A percentile compares a stretch with the other conserved stretches of the same genome.
phyloP scores from a whole-genome alignment of 2,888 invertebrate species.

The Noctua comes region DNA sequence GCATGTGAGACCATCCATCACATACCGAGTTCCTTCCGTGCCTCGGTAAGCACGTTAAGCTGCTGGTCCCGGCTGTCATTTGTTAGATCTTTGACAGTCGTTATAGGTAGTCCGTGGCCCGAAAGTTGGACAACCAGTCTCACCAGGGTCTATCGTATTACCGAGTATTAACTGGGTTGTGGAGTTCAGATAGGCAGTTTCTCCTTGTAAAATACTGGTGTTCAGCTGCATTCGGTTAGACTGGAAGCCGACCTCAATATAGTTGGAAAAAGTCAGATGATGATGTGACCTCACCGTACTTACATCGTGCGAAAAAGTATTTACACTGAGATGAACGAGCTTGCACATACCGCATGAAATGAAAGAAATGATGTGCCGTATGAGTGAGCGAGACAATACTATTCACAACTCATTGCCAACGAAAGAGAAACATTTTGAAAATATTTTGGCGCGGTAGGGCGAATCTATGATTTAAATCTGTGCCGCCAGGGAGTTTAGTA shows the following conservation, averaged over 20 bases:
- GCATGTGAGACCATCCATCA: too few relatives aligned
- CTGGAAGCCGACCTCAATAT: neutral
- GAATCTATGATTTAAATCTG: slow-evolving; percentile 7
- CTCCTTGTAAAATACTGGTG: neutral
- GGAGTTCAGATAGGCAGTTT: neutral
- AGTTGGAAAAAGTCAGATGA: neutral
- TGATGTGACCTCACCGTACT: neutral
- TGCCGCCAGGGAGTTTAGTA: slow-evolving; percentile 31
- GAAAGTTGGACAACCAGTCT: neutral
- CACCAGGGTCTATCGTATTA: neutral
- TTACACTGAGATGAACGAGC: neutral
- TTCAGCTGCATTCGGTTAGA: neutral
- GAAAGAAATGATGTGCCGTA: neutral
- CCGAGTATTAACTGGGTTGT: neutral
- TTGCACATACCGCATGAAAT: neutral
- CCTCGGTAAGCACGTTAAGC: neutral
- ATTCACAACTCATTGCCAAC: neutral
- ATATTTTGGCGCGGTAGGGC: neutral
- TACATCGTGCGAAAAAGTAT: neutral
- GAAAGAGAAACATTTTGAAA: neutral
- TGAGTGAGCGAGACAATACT: neutral
- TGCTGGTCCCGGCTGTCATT: neutral
- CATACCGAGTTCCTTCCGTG: neutral
- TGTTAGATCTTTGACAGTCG: neutral
- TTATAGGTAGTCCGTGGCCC: neutral